Percentiles rank a stretch among this genome's conserved stretches.
Evolutionary conservation across 2,888 invertebrate genomes (phyloP).

Genomic region (Trilocha varians): DNA sequence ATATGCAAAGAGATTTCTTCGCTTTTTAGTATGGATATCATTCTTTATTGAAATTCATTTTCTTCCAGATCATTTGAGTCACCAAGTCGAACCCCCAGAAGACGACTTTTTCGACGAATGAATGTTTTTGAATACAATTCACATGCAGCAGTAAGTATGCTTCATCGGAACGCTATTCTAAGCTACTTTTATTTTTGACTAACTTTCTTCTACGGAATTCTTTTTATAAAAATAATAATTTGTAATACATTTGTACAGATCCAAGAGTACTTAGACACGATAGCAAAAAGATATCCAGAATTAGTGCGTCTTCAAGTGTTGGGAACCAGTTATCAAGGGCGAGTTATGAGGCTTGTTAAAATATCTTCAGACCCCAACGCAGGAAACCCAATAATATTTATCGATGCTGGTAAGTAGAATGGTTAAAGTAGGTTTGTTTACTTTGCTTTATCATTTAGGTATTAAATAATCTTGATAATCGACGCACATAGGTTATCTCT

Average conservation of each 20-base stretch:
- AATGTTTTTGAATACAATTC: slow-evolving; percentile 42
- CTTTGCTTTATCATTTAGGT: no score
- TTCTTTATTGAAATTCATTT: no score
- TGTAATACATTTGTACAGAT: slow-evolving; percentile 29
- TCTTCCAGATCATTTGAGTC: slow-evolving; percentile 31
- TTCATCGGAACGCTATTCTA: no score
- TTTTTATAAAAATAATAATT: slow-evolving; percentile 1
- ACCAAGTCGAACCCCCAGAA: slow-evolving; percentile 30
- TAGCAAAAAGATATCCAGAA: slow-evolving; percentile 42
- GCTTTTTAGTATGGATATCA: no score
- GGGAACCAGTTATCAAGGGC: slow-evolving; percentile 72
- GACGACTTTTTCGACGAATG: slow-evolving; percentile 30
- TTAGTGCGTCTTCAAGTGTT: slow-evolving; percentile 58
- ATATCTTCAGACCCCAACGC: slow-evolving; percentile 63
- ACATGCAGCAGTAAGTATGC: slow-evolving; percentile 32
- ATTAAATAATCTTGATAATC: no score
- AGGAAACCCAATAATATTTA: slow-evolving; percentile 73
- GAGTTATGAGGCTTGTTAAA: slow-evolving; percentile 66
- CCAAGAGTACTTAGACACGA: slow-evolving; percentile 28
- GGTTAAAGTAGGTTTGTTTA: no score
- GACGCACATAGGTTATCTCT: no score
- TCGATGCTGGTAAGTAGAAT: slow-evolving; percentile 71
- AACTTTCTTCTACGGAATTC: no score
- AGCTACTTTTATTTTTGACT: no score
- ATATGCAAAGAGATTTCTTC: no score